phyloP scores from a whole-genome alignment of 2,797 vertebrate genomes.

The Semotilus atromaculatus region DNA sequence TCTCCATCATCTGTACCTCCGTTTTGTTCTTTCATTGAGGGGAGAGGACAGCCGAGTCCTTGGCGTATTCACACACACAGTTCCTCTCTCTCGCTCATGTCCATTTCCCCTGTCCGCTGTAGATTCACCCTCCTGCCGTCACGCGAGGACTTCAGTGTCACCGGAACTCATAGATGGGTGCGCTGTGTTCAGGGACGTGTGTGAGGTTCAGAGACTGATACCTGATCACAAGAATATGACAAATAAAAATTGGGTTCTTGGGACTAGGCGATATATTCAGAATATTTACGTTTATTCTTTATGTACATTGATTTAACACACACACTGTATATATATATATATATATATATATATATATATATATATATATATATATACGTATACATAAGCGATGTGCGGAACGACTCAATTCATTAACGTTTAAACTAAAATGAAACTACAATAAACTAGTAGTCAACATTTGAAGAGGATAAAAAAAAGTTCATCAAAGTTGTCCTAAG shows the following conservation, averaged over 20 bases:
- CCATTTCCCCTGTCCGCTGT: constrained; percentile 43
- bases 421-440: too few relatives aligned
- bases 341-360: too few relatives aligned
- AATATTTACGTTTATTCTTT: not conserved
- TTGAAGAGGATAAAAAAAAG: too few relatives aligned
- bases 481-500: too few relatives aligned
- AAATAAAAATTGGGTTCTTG: not conserved
- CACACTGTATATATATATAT: too few relatives aligned
- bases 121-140: constrained; percentile 55
- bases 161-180: constrained; percentile 97
- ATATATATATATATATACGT: too few relatives aligned
- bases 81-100: constrained; percentile 39
- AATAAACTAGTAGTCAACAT: too few relatives aligned
- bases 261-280: not conserved
- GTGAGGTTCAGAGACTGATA: constrained; percentile 97
- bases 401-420: too few relatives aligned
- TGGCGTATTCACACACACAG: constrained; percentile 42
- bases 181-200: constrained; percentile 91
- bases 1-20: constrained; percentile 33
- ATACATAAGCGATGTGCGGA: too few relatives aligned
- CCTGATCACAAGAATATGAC: constrained; percentile 73
- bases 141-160: constrained; percentile 77
- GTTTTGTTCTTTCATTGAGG: constrained; percentile 40
- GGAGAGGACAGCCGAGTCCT: constrained; percentile 50
- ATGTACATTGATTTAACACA: not conserved